Conservation (phyloP, 2,113 vertebrate species). For the Brachyhypopomus gauderio region DNA sequence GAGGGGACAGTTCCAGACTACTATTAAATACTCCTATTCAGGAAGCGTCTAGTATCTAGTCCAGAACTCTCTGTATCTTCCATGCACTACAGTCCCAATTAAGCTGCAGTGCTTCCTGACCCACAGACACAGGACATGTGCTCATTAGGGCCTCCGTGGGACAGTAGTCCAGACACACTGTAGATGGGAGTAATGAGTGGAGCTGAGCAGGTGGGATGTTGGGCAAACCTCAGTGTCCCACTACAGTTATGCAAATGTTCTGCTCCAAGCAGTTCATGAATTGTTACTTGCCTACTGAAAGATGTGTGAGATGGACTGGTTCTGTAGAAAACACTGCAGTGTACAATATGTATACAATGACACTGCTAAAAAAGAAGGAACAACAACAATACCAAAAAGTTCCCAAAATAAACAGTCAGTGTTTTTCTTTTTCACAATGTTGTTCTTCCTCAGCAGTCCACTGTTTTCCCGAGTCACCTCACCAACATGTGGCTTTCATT, state of each 20-base stretch:
- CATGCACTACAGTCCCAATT: constrained; percentile 27
- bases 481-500: constrained; percentile 46
- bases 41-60: constrained; percentile 31
- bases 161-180: constrained; percentile 59
- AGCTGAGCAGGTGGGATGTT: constrained; percentile 65
- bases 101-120: constrained; percentile 46
- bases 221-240: constrained; percentile 60
- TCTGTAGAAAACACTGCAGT: constrained; percentile 1
- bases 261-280: constrained; percentile 26
- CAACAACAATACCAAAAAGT: not conserved
- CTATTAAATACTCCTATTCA: constrained; percentile 49
- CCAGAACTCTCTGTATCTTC: constrained; percentile 6
- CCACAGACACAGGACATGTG: constrained; percentile 47
- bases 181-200: constrained; percentile 65
- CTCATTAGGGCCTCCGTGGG: constrained; percentile 61
- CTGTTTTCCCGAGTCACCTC: constrained; percentile 21
- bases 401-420: not conserved
- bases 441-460: not conserved
- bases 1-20: not conserved
- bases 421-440: not conserved
- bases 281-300: constrained; percentile 14
- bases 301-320: not conserved
- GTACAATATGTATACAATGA: not conserved
- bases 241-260: constrained; percentile 69
- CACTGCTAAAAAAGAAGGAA: not conserved